Conservation (phyloP, 2,113 vertebrate species). For the Falcunculus frontatus region DNA sequence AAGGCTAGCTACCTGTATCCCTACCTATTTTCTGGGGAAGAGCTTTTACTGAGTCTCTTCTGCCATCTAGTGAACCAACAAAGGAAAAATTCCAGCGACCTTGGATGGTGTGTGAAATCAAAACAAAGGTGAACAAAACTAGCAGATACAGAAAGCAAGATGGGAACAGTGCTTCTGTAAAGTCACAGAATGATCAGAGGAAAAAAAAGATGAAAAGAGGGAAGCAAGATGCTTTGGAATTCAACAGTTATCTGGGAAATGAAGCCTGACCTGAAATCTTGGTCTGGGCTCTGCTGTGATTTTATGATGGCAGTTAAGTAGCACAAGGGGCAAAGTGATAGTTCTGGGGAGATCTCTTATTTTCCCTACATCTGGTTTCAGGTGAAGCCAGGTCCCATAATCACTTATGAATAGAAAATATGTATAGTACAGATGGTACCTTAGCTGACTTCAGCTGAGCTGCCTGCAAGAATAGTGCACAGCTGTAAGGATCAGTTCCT, state of each 20-base stretch:
- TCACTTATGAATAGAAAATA: background rate
- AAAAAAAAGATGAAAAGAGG: background rate
- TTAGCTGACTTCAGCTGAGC: background rate
- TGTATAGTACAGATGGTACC: background rate
- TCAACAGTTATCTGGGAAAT: background rate
- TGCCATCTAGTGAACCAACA: constrained; percentile 63
- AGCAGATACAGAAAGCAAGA: background rate
- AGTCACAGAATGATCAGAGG: background rate
- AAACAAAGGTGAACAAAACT: background rate
- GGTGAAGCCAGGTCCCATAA: background rate
- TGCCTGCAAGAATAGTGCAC: background rate
- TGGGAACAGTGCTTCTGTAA: background rate
- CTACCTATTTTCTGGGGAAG: background rate
- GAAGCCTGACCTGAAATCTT: background rate
- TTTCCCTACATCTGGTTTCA: background rate
- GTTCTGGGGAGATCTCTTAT: background rate
- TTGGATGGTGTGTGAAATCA: background rate
- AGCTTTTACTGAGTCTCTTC: constrained; percentile 24
- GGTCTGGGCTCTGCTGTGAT: background rate
- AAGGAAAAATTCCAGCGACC: background rate
- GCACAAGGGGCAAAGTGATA: background rate
- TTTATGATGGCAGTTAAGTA: background rate
- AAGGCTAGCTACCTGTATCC: background rate
- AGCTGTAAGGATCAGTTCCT: background rate
- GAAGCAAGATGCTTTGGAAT: background rate